A percentile compares a stretch with the other conserved stretches of the same genome.
Evolutionary conservation across 2,113 vertebrate genomes (phyloP).

Genomic region (Ibidorhyncha struthersii): DNA sequence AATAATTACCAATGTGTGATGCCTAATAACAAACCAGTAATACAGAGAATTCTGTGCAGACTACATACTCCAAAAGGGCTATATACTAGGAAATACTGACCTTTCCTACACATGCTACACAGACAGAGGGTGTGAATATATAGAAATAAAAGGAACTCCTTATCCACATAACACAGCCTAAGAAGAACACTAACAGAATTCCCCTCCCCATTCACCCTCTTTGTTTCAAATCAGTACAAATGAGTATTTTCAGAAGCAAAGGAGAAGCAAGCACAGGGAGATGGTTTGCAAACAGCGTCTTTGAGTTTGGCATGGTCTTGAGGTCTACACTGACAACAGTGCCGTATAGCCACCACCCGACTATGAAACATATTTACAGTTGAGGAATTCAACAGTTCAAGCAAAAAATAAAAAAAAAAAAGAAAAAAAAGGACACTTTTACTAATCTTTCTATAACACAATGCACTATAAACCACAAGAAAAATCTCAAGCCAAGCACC

Average conservation of each 20-base stretch:
- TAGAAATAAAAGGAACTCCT: not conserved
- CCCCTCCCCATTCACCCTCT: not conserved
- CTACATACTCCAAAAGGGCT: not conserved
- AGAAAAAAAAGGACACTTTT: not conserved
- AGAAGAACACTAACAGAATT: not conserved
- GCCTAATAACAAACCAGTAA: not conserved
- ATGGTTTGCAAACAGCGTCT: not conserved
- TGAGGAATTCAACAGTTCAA: not conserved
- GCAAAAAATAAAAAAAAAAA: not conserved
- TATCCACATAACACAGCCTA: not conserved
- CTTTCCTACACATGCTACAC: accelerated
- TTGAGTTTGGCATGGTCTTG: accelerated
- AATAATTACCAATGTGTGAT: not conserved
- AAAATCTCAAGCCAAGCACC: accelerated
- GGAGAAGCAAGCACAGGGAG: not conserved
- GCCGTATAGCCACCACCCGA: not conserved
- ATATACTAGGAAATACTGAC: not conserved
- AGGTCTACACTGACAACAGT: not conserved
- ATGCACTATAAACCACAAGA: not conserved
- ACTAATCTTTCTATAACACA: not conserved
- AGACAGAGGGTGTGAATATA: not conserved
- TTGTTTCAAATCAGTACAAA: not conserved
- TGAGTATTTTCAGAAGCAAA: not conserved
- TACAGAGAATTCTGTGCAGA: not conserved
- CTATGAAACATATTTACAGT: not conserved